Evolutionary conservation across 2,113 vertebrate genomes (phyloP).

Genomic region (Tringa solitaria): DNA sequence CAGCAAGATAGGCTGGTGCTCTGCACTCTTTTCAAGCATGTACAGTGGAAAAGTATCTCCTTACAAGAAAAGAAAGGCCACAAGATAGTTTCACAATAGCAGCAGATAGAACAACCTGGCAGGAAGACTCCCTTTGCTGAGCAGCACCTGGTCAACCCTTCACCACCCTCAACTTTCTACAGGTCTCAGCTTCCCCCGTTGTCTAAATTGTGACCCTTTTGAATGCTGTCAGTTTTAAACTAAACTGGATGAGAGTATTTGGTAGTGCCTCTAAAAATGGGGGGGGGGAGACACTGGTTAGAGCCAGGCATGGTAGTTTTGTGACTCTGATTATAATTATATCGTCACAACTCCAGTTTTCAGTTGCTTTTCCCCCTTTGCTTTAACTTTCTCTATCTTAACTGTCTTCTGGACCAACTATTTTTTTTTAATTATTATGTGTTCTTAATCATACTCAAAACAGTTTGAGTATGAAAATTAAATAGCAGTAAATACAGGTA

Average conservation of each 20-base stretch:
- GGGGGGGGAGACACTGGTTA: not conserved
- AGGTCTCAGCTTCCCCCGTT: not conserved
- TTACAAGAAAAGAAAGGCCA: not conserved
- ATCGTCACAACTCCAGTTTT: not conserved
- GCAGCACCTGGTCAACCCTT: not conserved
- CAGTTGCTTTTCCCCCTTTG: not conserved
- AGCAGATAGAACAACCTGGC: not conserved
- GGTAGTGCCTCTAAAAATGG: not conserved
- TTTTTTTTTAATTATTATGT: not conserved
- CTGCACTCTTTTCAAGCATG: not conserved
- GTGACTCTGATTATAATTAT: not conserved
- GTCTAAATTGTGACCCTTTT: fast-evolving
- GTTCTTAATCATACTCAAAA: not conserved
- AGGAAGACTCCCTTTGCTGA: not conserved
- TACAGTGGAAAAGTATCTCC: not conserved
- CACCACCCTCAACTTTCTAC: not conserved
- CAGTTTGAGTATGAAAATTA: not conserved
- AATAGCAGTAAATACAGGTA: not conserved
- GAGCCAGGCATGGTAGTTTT: not conserved
- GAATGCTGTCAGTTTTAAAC: not conserved
- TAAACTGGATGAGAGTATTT: not conserved
- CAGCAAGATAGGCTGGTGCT: not conserved
- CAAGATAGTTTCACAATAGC: not conserved
- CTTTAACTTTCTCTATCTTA: not conserved
- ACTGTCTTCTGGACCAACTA: not conserved